Conservation (phyloP, 2,113 vertebrate species). For the Ondatra zibethicus region DNA sequence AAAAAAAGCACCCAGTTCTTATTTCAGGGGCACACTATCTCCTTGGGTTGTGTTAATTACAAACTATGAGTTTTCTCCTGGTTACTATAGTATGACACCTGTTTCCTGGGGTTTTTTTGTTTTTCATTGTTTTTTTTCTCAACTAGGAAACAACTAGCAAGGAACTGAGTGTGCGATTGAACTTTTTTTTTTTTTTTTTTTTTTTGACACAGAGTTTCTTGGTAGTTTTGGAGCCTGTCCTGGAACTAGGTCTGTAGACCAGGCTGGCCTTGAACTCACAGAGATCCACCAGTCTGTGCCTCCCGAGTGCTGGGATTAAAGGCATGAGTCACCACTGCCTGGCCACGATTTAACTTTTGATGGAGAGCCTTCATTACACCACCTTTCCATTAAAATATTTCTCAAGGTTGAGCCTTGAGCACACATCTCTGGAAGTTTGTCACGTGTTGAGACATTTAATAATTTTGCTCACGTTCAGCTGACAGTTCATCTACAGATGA, state of each 20-base stretch:
- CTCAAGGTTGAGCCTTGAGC: neutral
- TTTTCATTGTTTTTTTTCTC: neutral
- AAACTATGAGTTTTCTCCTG: neutral
- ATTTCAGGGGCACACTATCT: neutral
- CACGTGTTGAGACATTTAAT: neutral
- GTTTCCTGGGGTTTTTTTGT: neutral
- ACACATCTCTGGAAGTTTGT: neutral
- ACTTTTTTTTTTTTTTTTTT: neutral
- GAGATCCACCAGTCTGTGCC: too few species aligned
- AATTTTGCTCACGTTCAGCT: neutral
- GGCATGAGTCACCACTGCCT: too few species aligned
- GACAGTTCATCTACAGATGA: neutral
- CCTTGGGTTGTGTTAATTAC: neutral
- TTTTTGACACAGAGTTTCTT: too few species aligned
- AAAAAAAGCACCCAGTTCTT: neutral
- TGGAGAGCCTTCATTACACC: neutral
- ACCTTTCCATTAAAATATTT: neutral
- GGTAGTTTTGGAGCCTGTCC: too few species aligned
- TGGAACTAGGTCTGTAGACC: too few species aligned
- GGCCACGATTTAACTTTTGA: neutral
- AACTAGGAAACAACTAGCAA: neutral
- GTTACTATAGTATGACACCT: neutral
- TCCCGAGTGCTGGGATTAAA: too few species aligned
- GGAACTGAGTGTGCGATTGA: neutral
- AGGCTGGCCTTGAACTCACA: too few species aligned